phyloP scores from a whole-genome alignment of 2,113 vertebrate species.

The Tiliqua scincoides region DNA sequence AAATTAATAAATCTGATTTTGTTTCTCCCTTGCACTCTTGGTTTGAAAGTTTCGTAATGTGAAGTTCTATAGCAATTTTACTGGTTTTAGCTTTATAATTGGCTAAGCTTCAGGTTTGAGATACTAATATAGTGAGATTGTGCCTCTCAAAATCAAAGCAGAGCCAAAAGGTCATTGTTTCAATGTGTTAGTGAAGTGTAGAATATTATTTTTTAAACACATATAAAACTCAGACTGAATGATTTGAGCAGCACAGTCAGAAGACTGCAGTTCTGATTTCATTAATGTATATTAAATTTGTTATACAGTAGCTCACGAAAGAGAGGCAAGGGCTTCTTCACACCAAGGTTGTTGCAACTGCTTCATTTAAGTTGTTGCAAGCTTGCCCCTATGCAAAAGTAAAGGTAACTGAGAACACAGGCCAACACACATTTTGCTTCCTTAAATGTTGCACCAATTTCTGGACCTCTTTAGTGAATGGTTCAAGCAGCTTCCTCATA shows the following conservation, averaged over 20 bases:
- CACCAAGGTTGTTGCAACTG: background rate
- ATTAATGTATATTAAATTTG: background rate
- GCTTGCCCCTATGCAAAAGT: background rate
- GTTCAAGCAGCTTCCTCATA: too few relatives aligned
- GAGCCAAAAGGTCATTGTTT: background rate
- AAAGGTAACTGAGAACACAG: background rate
- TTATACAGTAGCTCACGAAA: background rate
- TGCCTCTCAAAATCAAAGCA: background rate
- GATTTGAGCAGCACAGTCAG: background rate
- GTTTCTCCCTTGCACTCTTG: background rate
- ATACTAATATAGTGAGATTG: background rate
- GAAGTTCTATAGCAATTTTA: background rate
- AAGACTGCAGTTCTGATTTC: background rate
- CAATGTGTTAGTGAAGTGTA: background rate
- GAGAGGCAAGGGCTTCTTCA: background rate
- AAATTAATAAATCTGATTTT: slow-evolving; percentile 1
- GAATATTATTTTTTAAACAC: background rate
- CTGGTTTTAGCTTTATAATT: background rate
- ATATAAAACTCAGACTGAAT: background rate
- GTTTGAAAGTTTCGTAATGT: background rate
- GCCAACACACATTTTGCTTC: too few relatives aligned
- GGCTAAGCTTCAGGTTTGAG: background rate
- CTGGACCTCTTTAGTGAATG: too few relatives aligned
- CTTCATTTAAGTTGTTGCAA: background rate
- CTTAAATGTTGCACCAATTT: too few relatives aligned